A percentile compares a stretch with the other conserved stretches of the same genome.
phyloP scores from a whole-genome alignment of 2,888 invertebrate species.

The Sphecodes monilicornis region DNA sequence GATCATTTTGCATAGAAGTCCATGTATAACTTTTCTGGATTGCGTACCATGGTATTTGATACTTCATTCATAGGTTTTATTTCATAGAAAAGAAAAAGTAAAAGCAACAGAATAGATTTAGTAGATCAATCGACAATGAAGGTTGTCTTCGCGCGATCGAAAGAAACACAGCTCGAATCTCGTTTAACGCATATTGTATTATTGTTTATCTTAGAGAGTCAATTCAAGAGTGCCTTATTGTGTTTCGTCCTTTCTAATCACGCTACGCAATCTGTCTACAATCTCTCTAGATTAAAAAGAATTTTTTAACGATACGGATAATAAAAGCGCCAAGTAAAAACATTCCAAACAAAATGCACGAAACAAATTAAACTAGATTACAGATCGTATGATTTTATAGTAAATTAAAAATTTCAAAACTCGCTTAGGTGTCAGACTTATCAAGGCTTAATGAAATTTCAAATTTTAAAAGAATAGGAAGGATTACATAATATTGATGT shows the following conservation, averaged over 20 bases:
- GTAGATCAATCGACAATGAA: background rate
- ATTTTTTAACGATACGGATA: background rate
- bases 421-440: background rate
- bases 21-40: background rate
- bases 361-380: background rate
- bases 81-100: no score
- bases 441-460: background rate
- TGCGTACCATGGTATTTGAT: background rate
- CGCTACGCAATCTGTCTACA: background rate
- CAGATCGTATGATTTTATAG: background rate
- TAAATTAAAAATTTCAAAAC: background rate
- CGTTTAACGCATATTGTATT: background rate
- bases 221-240: background rate
- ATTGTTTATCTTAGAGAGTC: constrained; percentile 29
- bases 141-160: background rate
- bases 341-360: background rate
- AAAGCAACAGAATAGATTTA: no score
- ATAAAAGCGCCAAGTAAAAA: background rate
- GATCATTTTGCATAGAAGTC: background rate
- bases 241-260: background rate
- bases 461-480: background rate
- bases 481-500: no score
- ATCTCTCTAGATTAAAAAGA: no score
- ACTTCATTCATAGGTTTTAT: background rate
- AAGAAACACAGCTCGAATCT: background rate